Percentiles rank a stretch among this genome's conserved stretches.
These are phyloP conservation scores for Oncopeltus fasciatus DNA, from an alignment of 1,140 invertebrate genomes.

Conservation along the genomic window DNA sequence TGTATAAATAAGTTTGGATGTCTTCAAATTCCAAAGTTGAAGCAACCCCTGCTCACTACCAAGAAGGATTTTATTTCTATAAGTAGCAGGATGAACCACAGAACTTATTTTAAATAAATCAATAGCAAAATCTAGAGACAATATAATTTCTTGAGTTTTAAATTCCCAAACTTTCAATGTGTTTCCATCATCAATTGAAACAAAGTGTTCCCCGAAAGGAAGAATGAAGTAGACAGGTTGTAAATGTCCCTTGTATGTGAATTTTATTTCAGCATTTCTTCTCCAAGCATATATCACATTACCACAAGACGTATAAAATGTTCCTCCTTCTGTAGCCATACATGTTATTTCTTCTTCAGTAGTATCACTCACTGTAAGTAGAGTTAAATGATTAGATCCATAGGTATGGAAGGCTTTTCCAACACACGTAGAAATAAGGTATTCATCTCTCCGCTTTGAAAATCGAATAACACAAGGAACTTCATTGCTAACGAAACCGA, in stretches of 20 bases:
- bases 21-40: constrained; percentile 83
- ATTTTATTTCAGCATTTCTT: constrained; percentile 70
- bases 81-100: constrained; percentile 77
- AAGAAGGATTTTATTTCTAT: constrained; percentile 88
- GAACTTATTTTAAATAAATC: constrained; percentile 59
- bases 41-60: constrained; percentile 76
- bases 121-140: constrained; percentile 57
- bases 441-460: constrained; percentile 71
- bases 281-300: constrained; percentile 76
- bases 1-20: constrained; percentile 58
- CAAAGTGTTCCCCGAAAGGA: constrained; percentile 71
- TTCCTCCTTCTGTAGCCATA: constrained; percentile 60
- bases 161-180: constrained; percentile 75
- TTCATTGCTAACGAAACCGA: constrained; percentile 88
- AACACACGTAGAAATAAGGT: constrained; percentile 75
- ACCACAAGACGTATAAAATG: constrained; percentile 65
- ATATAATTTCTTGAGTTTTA: constrained; percentile 47
- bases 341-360: constrained; percentile 72
- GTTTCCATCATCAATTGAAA: constrained; percentile 71
- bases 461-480: constrained; percentile 73
- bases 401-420: constrained; percentile 87
- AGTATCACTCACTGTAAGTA: constrained; percentile 66
- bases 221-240: constrained; percentile 58
- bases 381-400: constrained; percentile 62
- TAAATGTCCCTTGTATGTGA: constrained; percentile 65